Base-by-base conservation (phyloP, 2,797 vertebrate species). In the Pantherophis vulpinus region DNA sequence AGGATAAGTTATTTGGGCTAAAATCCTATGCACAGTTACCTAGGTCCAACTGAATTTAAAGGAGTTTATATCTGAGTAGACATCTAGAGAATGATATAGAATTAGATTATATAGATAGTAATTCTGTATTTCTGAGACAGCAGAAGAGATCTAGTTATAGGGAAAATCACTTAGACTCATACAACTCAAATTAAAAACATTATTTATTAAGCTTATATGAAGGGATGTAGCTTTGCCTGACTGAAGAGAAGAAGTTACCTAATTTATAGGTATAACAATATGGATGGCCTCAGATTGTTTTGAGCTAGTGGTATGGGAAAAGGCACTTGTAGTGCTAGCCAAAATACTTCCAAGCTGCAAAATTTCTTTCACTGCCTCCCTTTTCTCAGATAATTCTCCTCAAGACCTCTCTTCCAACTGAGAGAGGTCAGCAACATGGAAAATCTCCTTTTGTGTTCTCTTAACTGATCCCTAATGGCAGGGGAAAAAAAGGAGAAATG, bases 41-140 rank as follows among this genome's bases (percentile, higher is more conserved):
- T 37, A 88, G 32, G n/a, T 20, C 29, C 54, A 16, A n/a, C 14
- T 87, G 54, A 83, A 42, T 42, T 79, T 42, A 42, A 79, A 42
- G 32, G 8, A 42, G 18, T 47, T 47, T 47, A 83, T 10, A 25
- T 83, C 74, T 83, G 74, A 83, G 9, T 83, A 83, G 74, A 42
- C 10, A 83, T 83, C 37, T 25, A 83, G 37, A 83, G 10, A 47
- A 47, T 83, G 47, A 20, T 74, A 18, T 37, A 74, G 66, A 74
- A 74, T 37, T 74, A 37, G 29, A 66, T 66, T 37, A 74, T 29
- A 63, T 74, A 47, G 37, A 47, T 12, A 47, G 47, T 83, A 94
- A 91, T 93, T 89, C 32, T 94, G 7, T 93, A 60, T 96, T 96
- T 96, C 91, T 95, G 93, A 95, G 47, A 51, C 29, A 74, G 90